Evolutionary conservation across 2,113 vertebrate species (phyloP).

Genomic region (Montifringilla adamsi): DNA sequence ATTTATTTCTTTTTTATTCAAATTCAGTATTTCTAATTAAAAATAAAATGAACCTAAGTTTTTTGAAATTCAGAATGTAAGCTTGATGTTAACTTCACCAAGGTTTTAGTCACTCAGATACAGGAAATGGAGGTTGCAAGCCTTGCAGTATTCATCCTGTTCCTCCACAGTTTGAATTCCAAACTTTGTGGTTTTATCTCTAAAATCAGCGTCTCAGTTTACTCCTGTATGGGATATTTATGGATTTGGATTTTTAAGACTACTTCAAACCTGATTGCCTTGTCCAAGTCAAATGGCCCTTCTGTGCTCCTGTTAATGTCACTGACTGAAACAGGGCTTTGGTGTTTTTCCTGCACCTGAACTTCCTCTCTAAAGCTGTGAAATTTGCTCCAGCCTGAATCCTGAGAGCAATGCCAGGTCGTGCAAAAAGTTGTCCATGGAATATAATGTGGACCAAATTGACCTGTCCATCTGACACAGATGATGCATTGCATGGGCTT

Average conservation of each 20-base stretch:
- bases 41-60: neutral
- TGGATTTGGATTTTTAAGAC: neutral
- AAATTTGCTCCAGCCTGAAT: neutral
- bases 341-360: too few relatives aligned
- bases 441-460: neutral
- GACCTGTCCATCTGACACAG: neutral
- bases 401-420: neutral
- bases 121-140: neutral
- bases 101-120: neutral
- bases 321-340: neutral
- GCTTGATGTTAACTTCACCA: neutral
- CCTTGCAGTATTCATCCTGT: neutral
- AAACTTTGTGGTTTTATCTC: neutral
- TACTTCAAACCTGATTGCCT: rapidly evolving
- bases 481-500: neutral
- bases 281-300: neutral
- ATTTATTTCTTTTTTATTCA: neutral
- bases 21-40: neutral
- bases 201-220: neutral
- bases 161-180: neutral
- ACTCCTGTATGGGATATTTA: rapidly evolving
- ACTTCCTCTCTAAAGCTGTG: neutral
- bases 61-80: neutral
- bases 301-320: rapidly evolving
- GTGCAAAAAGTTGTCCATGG: neutral